These are phyloP conservation scores for Anabacerthia variegaticeps DNA, from an alignment of 2,797 vertebrate genomes.

Conservation along the genomic window DNA sequence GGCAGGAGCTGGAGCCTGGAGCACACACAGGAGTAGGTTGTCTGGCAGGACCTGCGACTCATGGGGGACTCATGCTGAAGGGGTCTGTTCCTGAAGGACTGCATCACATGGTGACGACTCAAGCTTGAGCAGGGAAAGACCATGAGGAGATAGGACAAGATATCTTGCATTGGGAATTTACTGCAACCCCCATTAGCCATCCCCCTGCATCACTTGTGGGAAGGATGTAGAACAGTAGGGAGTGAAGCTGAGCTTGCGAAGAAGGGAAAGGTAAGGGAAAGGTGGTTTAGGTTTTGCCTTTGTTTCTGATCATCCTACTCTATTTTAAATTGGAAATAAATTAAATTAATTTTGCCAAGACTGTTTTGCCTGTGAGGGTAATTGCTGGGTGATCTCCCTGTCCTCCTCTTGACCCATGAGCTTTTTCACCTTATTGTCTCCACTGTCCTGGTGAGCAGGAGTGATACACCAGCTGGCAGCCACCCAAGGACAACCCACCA, in stretches of 20 bases:
- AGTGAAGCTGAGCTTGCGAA: background rate
- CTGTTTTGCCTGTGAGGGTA: background rate
- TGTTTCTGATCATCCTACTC: background rate
- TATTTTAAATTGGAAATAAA: background rate
- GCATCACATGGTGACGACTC: background rate
- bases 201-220: rapidly evolving
- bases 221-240: rapidly evolving
- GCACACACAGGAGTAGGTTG: background rate
- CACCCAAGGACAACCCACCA: background rate
- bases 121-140: background rate
- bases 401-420: background rate
- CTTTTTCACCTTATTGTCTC: background rate
- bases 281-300: background rate
- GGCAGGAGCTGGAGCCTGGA: background rate
- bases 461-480: background rate
- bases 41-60: background rate
- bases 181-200: background rate
- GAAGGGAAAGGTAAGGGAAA: background rate
- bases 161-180: background rate
- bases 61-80: background rate
- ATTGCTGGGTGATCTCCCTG: background rate
- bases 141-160: background rate
- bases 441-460: background rate
- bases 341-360: background rate
- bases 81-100: background rate